Evolutionary conservation across 1,140 invertebrate genomes (phyloP), one percentile per base, ranked within the genome.

Genomic region (Listronotus oregonensis): DNA sequence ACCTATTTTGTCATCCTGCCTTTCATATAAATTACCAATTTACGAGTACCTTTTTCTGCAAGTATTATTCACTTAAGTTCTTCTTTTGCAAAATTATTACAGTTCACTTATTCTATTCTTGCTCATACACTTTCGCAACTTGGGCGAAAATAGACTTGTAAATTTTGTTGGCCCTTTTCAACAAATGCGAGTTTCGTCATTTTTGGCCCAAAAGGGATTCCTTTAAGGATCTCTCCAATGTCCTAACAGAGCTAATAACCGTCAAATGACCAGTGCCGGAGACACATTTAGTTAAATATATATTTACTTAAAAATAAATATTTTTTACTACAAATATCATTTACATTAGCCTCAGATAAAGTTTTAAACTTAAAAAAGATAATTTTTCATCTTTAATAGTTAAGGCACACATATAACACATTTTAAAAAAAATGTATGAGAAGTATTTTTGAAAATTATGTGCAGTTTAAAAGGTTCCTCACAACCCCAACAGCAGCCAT

Each of bases 191-290:
- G 47, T 50, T 50, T 50, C 21, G 47, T 31, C 47, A 43, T 15
- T 57, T 43, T 43, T 8, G 55, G 42, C 40, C 39, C 15, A 44
- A 57, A 14, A 40, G 55, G 15, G 6, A n/a, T n/a, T 27, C 42
- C 10, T 27, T 57, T 57, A 57, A 57, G 55, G n/a, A 44, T 42
- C 18, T 57, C 55, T 55, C n/a, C 52, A 51, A 17, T 11, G 52
- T 14, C 39, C 52, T 39, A 39, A 55, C 52, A 39, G 14, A 15
- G 12, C 52, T 55, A 55, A 40, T 55, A 55, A 40, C 52, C 14
- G 4, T 37, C 32, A 17, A 17, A 55, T 17, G 49, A 8, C 3
- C 43, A 46, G 43, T 21, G 14, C 43, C 8, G 43, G 8, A 21
- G 14, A 42, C 11, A 15, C 40, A 15, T 3, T 5, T 42, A n/a